Conservation (phyloP, 2,888 invertebrate species). For the Pelosia muscerda region DNA sequence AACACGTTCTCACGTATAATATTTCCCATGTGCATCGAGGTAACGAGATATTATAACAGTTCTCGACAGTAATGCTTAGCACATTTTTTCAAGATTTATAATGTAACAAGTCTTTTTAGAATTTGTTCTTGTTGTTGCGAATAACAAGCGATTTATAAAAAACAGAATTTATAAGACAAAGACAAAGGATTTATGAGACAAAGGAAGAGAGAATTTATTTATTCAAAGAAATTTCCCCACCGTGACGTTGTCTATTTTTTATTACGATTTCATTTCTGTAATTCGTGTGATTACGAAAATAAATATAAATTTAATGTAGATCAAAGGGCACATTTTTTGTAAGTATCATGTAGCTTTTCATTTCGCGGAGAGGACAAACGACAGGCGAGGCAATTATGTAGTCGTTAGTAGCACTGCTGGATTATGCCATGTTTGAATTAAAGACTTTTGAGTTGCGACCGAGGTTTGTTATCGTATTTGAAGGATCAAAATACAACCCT, state of each 20-base stretch:
- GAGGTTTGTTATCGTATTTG: slow-evolving; percentile 20
- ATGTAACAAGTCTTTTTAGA: slow-evolving; percentile 43
- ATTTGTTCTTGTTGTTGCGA: slow-evolving; percentile 50
- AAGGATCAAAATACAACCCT: slow-evolving; percentile 5
- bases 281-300: slow-evolving; percentile 47
- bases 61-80: slow-evolving; percentile 47
- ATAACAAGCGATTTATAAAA: slow-evolving; percentile 55
- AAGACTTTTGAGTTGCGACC: slow-evolving; percentile 35
- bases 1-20: slow-evolving; percentile 66
- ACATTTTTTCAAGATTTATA: slow-evolving; percentile 38
- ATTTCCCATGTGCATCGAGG: slow-evolving; percentile 66
- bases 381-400: slow-evolving; percentile 54
- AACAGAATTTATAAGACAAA: slow-evolving; percentile 49
- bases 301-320: slow-evolving; percentile 38
- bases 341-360: slow-evolving; percentile 34
- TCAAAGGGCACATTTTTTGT: slow-evolving; percentile 42
- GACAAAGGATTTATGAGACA: slow-evolving; percentile 56
- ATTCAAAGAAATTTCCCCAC: slow-evolving; percentile 41
- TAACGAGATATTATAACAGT: slow-evolving; percentile 61
- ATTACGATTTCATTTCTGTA: slow-evolving; percentile 40
- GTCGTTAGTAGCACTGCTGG: slow-evolving; percentile 48
- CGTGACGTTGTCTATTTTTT: slow-evolving; percentile 42
- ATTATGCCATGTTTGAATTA: slow-evolving; percentile 52
- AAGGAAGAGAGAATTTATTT: slow-evolving; percentile 53
- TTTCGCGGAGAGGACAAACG: slow-evolving; percentile 46